Conservation (phyloP, 2,888 invertebrate genomes). For the Nomada lathburiana region DNA sequence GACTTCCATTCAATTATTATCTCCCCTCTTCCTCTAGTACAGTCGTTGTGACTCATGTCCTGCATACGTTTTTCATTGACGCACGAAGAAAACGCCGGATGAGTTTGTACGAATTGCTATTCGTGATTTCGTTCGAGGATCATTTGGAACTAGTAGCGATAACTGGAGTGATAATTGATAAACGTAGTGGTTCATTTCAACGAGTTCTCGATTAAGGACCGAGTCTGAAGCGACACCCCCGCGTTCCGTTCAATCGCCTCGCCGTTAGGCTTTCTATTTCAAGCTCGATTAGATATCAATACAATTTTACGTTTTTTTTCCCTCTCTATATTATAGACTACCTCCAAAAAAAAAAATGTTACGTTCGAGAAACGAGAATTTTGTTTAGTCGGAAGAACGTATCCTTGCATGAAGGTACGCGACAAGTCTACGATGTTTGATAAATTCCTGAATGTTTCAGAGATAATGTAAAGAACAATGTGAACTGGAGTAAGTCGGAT, state of each 20-base stretch:
- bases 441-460: no score
- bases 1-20: not conserved
- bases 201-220: slow-evolving; percentile 7
- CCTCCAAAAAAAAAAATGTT: not conserved
- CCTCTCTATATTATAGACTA: not conserved
- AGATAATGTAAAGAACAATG: not conserved
- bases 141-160: slow-evolving; percentile 19
- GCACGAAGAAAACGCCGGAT: slow-evolving; percentile 49
- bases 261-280: slow-evolving; percentile 25
- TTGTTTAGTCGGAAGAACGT: no score
- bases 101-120: not conserved
- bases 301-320: slow-evolving; percentile 12
- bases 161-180: not conserved
- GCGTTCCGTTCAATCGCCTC: slow-evolving; percentile 6
- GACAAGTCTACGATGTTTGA: no score
- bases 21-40: slow-evolving; percentile 5
- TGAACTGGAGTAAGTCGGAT: not conserved
- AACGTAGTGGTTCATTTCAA: slow-evolving; percentile 8
- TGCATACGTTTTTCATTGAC: slow-evolving; percentile 30
- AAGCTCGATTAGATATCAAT: slow-evolving; percentile 36
- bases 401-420: no score
- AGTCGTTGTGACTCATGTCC: slow-evolving; percentile 12
- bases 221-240: not conserved
- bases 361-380: not conserved
- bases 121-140: slow-evolving; percentile 3